Conservation (phyloP, 2,797 vertebrate species). For the Eurystomus glaucurus region DNA sequence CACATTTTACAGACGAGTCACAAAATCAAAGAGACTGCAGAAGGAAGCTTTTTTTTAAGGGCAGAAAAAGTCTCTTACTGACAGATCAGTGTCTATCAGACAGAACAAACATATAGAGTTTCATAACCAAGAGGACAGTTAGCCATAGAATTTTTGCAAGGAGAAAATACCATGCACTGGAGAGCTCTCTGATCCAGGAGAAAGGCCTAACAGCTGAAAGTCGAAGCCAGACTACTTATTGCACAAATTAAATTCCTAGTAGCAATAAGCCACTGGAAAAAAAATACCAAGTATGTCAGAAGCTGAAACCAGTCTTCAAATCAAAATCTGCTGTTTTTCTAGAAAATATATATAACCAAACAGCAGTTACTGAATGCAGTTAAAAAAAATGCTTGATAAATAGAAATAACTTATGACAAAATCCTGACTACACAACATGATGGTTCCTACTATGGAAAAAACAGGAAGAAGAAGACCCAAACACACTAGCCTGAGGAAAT, state of each 20-base stretch:
- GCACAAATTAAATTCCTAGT: neutral
- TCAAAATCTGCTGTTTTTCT: neutral
- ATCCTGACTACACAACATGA: neutral
- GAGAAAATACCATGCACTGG: neutral
- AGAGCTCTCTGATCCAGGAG: neutral
- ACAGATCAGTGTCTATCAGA: neutral
- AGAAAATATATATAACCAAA: neutral
- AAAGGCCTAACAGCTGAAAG: neutral
- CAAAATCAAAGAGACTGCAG: neutral
- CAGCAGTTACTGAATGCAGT: neutral
- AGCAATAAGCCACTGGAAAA: neutral
- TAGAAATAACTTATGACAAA: neutral
- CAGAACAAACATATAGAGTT: neutral
- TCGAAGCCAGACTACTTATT: neutral
- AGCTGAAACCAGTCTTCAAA: neutral
- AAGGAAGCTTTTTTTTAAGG: neutral
- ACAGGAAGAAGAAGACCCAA: neutral
- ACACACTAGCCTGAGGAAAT: neutral
- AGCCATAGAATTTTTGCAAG: neutral
- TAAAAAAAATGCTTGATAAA: neutral
- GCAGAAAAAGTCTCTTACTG: neutral
- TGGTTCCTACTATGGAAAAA: neutral
- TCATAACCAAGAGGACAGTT: neutral
- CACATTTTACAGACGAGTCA: rapidly evolving
- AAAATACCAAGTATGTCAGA: neutral